Conservation (phyloP, 2,113 vertebrate species). For the Chauna torquata region DNA sequence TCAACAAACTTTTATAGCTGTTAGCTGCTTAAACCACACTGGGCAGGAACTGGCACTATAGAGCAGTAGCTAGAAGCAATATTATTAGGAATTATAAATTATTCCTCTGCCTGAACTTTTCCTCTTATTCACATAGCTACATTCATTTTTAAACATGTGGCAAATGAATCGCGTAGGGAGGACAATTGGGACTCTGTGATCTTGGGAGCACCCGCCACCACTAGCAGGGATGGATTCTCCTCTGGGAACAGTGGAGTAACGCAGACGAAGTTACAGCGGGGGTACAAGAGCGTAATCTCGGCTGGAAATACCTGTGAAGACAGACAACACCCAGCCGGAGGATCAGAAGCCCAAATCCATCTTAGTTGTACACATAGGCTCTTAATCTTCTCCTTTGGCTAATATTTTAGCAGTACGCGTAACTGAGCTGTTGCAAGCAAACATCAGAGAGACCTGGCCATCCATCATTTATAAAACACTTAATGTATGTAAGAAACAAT, state of each 20-base stretch:
- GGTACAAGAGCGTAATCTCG: not conserved
- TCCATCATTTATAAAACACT: conserved; percentile 22
- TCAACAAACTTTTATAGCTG: conserved; percentile 82
- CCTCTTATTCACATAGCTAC: conserved; percentile 69
- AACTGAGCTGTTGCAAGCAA: conserved; percentile 33
- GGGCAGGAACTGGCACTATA: conserved; percentile 72
- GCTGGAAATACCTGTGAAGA: not conserved
- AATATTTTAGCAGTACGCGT: not conserved
- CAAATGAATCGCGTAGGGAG: not conserved
- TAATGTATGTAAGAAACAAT: conserved; percentile 5
- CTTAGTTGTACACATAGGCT: not conserved
- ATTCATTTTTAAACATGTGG: conserved; percentile 63
- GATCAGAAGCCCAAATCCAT: conserved; percentile 10
- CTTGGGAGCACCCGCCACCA: conserved; percentile 12
- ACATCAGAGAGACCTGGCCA: conserved; percentile 27
- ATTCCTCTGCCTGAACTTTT: conserved; percentile 70
- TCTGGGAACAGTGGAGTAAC: not conserved
- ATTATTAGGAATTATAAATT: conserved; percentile 65
- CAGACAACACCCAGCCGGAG: not conserved
- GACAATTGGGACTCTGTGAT: conserved; percentile 57
- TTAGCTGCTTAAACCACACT: conserved; percentile 76
- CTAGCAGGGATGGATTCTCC: not conserved
- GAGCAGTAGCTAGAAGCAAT: conserved; percentile 68
- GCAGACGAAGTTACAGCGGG: not conserved
- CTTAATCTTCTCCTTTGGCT: conserved; percentile 19